A percentile compares a stretch with the other conserved stretches of the same genome.
Evolutionary conservation across 2,797 vertebrate genomes (phyloP).

Genomic region (Rhincodon typus): DNA sequence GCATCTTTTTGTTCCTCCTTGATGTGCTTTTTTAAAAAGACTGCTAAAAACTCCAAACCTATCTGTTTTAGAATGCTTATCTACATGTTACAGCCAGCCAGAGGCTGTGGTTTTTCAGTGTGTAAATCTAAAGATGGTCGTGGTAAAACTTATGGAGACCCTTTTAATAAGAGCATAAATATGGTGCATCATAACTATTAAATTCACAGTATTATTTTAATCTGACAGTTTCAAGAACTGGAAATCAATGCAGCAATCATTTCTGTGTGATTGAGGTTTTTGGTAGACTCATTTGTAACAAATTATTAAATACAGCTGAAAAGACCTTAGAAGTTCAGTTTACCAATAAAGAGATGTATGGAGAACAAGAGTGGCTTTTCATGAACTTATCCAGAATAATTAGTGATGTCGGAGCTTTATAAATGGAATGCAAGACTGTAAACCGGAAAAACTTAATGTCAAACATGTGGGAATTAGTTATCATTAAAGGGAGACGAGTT

Average conservation of each 20-base stretch:
- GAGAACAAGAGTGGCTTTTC: neutral
- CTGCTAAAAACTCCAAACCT: neutral
- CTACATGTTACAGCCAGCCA: neutral
- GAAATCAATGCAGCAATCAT: neutral
- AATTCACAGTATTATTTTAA: neutral
- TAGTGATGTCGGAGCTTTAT: neutral
- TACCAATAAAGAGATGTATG: neutral
- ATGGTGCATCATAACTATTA: neutral
- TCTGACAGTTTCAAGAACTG: neutral
- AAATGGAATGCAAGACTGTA: neutral
- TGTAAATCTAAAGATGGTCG: neutral
- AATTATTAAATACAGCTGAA: conserved; percentile 7
- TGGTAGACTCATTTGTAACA: neutral
- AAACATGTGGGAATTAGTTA: neutral
- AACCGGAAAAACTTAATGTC: neutral
- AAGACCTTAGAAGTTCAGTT: neutral
- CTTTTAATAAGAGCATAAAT: neutral
- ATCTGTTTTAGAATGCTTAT: neutral
- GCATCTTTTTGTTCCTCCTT: neutral
- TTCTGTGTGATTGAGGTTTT: neutral
- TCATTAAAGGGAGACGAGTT: neutral
- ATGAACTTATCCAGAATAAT: neutral
- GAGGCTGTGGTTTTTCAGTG: neutral
- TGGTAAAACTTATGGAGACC: neutral
- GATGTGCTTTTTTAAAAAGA: neutral